A percentile compares a stretch with the other conserved stretches of the same genome.
These are phyloP conservation scores for Tenthredo livida DNA, from an alignment of 2,888 invertebrate genomes.

Conservation along the genomic window DNA sequence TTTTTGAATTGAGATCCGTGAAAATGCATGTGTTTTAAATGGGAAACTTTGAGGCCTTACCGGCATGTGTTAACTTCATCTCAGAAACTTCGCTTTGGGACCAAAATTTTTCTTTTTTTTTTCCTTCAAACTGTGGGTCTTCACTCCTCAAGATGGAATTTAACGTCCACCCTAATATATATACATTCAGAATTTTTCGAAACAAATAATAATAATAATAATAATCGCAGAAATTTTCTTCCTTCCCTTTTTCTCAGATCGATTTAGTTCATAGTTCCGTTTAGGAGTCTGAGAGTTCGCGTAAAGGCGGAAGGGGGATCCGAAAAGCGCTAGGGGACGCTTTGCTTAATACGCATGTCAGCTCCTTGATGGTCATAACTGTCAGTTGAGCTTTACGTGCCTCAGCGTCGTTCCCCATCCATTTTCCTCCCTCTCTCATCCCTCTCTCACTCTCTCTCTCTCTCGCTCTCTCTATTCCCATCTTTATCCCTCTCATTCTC, in stretches of 20 bases:
- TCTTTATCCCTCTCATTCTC: constrained; percentile 21
- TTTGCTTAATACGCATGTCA: constrained; percentile 55
- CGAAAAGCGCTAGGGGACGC: constrained; percentile 46
- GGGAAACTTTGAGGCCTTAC: too few relatives aligned
- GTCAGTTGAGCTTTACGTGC: constrained; percentile 58
- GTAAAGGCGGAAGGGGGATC: neutral
- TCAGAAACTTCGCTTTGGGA: too few relatives aligned
- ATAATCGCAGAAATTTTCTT: neutral
- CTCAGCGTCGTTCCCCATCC: constrained; percentile 57
- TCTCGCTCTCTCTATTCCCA: neutral
- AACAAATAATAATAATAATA: neutral
- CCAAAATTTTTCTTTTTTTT: too few relatives aligned
- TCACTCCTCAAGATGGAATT: too few relatives aligned
- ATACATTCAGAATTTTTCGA: too few relatives aligned
- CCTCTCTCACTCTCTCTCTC: neutral
- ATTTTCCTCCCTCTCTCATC: constrained; percentile 18
- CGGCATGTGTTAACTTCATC: too few relatives aligned
- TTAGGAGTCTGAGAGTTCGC: neutral
- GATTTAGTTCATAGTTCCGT: constrained; percentile 4
- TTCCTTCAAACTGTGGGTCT: too few relatives aligned
- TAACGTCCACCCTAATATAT: too few relatives aligned
- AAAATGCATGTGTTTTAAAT: too few relatives aligned
- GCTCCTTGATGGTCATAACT: constrained; percentile 61
- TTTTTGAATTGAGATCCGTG: too few relatives aligned
- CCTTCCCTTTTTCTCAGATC: neutral